Evolutionary conservation across 2,888 invertebrate genomes (phyloP).

Genomic region (Coecobrya sp.): DNA sequence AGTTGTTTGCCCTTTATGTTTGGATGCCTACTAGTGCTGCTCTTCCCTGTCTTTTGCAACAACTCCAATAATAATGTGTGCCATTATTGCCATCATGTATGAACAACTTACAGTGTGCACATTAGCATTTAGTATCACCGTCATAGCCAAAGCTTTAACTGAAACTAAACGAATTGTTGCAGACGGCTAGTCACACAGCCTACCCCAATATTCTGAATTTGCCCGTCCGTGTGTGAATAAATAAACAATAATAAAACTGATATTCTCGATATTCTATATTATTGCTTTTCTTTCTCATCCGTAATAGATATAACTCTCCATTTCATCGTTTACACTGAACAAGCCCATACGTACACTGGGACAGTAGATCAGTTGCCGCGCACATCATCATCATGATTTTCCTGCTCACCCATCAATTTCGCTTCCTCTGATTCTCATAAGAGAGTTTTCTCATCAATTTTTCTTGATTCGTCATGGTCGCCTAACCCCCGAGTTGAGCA

Average conservation of each 20-base stretch:
- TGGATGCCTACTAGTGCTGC: neutral
- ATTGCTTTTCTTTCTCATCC: conserved; percentile 20
- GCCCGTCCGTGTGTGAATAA: conserved; percentile 66
- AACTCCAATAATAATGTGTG: conserved; percentile 1
- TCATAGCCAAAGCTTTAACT: neutral
- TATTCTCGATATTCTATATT: no score
- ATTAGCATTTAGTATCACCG: conserved; percentile 26
- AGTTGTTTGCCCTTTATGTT: conserved; percentile 27
- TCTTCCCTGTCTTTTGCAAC: neutral
- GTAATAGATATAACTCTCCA: conserved; percentile 25
- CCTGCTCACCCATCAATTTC: conserved; percentile 5
- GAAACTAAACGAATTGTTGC: conserved; percentile 65
- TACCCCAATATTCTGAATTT: conserved; percentile 70
- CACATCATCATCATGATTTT: neutral
- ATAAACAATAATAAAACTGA: conserved; percentile 53
- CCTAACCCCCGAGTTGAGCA: conserved; percentile 70
- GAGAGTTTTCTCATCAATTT: conserved; percentile 70
- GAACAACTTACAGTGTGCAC: neutral
- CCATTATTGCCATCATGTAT: conserved; percentile 4
- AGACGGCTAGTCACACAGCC: conserved; percentile 60
- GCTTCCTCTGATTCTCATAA: neutral
- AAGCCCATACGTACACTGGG: neutral
- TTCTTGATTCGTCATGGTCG: conserved; percentile 86
- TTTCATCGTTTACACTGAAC: conserved; percentile 14
- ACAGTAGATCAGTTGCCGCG: conserved; percentile 15